Percentiles rank a stretch among this genome's conserved stretches.
Evolutionary conservation across 2,113 vertebrate genomes (phyloP).

Genomic region (Trematomus loennbergii): DNA sequence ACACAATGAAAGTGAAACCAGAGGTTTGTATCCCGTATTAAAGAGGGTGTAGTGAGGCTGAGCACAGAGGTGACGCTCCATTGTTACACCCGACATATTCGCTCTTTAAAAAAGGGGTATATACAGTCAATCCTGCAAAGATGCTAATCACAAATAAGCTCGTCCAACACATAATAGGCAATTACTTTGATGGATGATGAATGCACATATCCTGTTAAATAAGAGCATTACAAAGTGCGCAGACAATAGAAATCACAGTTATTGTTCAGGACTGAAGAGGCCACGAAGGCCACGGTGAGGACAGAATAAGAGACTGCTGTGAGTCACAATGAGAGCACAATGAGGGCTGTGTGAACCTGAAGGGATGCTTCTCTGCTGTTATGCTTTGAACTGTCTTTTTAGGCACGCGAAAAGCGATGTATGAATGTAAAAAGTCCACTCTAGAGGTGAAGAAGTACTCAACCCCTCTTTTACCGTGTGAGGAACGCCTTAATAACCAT

Average conservation of each 20-base stretch:
- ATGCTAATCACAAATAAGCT: slow-evolving; percentile 74
- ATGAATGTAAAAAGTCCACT: too few species aligned
- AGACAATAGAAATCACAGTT: slow-evolving; percentile 73
- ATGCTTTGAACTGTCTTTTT: too few species aligned
- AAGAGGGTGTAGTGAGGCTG: slow-evolving; percentile 60
- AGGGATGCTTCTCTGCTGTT: slow-evolving; percentile 29
- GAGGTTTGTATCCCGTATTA: slow-evolving; percentile 75
- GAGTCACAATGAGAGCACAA: slow-evolving; percentile 45
- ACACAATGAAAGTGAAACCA: slow-evolving; percentile 79
- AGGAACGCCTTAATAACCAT: too few species aligned
- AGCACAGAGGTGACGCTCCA: slow-evolving; percentile 57
- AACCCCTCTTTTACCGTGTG: too few species aligned
- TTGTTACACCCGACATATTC: slow-evolving; percentile 58
- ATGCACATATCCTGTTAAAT: slow-evolving; percentile 39
- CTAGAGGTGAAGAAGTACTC: too few species aligned
- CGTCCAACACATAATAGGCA: slow-evolving; percentile 65
- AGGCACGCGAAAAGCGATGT: too few species aligned
- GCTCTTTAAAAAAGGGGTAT: slow-evolving; percentile 57
- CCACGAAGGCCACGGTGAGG: slow-evolving; percentile 31
- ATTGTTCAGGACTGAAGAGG: slow-evolving; percentile 59
- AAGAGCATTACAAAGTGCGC: slow-evolving; percentile 54
- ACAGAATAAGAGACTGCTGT: slow-evolving; percentile 41
- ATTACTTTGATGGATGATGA: slow-evolving; percentile 62
- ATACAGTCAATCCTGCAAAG: slow-evolving; percentile 41
- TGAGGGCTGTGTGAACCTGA: slow-evolving; percentile 4